A percentile compares a stretch with the other conserved stretches of the same genome.
phyloP scores from a whole-genome alignment of 2,797 vertebrate genomes.

The Sus cebifrons region DNA sequence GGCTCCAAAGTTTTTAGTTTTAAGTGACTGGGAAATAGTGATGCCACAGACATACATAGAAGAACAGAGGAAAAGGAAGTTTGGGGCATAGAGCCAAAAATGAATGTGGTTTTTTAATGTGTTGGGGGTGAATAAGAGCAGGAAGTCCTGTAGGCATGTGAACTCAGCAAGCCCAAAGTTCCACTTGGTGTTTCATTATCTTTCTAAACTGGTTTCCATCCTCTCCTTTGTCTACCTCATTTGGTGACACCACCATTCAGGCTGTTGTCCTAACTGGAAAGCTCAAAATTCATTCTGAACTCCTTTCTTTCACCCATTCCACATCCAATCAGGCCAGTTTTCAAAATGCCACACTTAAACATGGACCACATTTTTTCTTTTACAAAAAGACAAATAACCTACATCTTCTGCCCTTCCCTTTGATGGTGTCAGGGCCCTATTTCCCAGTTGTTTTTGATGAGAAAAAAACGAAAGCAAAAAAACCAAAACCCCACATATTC shows the following conservation, averaged over 20 bases:
- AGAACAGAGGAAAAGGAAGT: not conserved
- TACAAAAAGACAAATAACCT: conserved; percentile 33
- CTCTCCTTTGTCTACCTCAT: not conserved
- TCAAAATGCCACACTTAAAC: conserved; percentile 5
- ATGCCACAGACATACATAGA: not conserved
- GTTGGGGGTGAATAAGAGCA: not conserved
- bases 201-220: not conserved
- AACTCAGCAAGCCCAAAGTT: not conserved
- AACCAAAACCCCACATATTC: not conserved
- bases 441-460: conserved; percentile 8
- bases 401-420: not conserved
- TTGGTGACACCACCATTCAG: not conserved
- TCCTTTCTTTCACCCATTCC: not conserved
- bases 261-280: not conserved
- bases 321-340: not conserved
- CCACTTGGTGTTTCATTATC: not conserved
- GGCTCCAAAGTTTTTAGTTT: not conserved
- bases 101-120: not conserved
- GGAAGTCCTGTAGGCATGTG: not conserved
- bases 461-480: conserved; percentile 22
- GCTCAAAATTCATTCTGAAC: not conserved
- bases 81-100: not conserved
- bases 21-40: not conserved
- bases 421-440: not conserved
- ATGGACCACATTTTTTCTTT: conserved; percentile 33